phyloP scores from a whole-genome alignment of 2,888 invertebrate genomes.

The Synanthedon andrenaeformis region DNA sequence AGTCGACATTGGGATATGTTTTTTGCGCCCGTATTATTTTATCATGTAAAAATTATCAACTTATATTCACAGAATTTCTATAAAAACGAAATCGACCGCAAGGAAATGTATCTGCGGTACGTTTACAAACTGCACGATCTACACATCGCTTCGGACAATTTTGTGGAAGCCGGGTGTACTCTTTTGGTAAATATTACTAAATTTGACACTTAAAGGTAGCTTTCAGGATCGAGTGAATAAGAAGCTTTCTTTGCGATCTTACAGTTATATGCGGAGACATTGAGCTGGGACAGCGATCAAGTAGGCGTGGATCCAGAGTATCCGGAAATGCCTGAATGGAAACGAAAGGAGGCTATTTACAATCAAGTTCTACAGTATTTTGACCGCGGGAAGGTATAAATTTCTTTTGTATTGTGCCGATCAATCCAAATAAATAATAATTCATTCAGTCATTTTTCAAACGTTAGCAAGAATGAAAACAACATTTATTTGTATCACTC shows the following conservation, averaged over 20 bases:
- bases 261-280: constrained; percentile 87
- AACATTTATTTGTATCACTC: too few relatives aligned
- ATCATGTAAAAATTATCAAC: too few relatives aligned
- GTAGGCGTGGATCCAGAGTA: constrained; percentile 76
- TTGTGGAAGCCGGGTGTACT: constrained; percentile 94
- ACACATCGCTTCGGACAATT: constrained; percentile 92
- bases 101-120: constrained; percentile 95
- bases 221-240: too few relatives aligned
- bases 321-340: constrained; percentile 86
- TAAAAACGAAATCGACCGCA: constrained; percentile 93
- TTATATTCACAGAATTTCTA: constrained; percentile 83
- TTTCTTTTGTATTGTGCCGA: too few relatives aligned
- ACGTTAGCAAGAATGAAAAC: too few relatives aligned
- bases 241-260: constrained; percentile 4
- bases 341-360: constrained; percentile 90
- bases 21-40: too few relatives aligned
- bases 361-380: constrained; percentile 92
- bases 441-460: too few relatives aligned
- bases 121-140: constrained; percentile 95
- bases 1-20: too few relatives aligned
- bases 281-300: constrained; percentile 83
- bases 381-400: constrained; percentile 88
- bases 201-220: too few relatives aligned
- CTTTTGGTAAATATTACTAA: constrained; percentile 69
- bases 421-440: too few relatives aligned